Evolutionary conservation across 2,113 vertebrate species (phyloP).

Genomic region (Oxyruncus cristatus): DNA sequence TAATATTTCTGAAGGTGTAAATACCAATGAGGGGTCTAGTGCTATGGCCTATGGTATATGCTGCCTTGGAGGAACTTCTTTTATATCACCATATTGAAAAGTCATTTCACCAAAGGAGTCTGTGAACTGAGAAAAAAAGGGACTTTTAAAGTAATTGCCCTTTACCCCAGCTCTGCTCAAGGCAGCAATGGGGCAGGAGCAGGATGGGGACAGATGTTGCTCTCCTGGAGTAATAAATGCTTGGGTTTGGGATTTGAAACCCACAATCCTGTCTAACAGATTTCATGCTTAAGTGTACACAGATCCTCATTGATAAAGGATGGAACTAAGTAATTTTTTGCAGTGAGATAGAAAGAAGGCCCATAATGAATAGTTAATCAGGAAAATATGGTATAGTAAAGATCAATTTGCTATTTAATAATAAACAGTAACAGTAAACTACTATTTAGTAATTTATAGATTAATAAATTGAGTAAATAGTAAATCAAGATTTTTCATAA

Average conservation of each 20-base stretch:
- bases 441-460: neutral
- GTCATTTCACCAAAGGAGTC: neutral
- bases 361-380: neutral
- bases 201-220: neutral
- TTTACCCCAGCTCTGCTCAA: neutral
- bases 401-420: neutral
- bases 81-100: neutral
- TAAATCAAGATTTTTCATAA: neutral
- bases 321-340: neutral
- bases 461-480: neutral
- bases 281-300: neutral
- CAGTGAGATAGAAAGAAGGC: neutral
- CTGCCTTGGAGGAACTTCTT: neutral
- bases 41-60: accelerated
- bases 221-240: neutral
- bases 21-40: neutral
- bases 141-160: neutral
- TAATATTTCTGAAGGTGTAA: neutral
- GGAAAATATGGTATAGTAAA: neutral
- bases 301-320: neutral
- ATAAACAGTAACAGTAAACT: neutral
- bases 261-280: neutral
- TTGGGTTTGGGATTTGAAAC: neutral
- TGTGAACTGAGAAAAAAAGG: neutral
- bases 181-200: neutral